phyloP scores from a whole-genome alignment of 1,140 invertebrate genomes.

The Zaprionus camerounensis region DNA sequence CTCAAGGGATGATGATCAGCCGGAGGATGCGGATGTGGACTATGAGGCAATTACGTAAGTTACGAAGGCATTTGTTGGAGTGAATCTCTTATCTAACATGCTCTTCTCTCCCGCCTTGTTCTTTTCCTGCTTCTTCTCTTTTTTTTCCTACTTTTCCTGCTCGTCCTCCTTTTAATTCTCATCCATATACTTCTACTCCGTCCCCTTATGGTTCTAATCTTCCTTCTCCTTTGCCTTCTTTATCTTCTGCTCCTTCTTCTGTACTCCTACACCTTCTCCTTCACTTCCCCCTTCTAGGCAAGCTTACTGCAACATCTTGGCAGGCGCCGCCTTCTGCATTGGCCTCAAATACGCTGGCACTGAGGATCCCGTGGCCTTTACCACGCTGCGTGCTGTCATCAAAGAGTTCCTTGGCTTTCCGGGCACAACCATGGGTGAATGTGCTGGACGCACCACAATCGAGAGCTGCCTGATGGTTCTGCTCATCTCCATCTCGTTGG shows the following conservation, averaged over 20 bases:
- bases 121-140: too few relatives aligned
- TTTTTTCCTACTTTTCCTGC: not conserved
- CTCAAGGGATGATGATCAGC: constrained; percentile 40
- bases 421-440: constrained; percentile 90
- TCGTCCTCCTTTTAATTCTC: too few relatives aligned
- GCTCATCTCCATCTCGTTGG: constrained; percentile 86
- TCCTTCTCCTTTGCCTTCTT: too few relatives aligned
- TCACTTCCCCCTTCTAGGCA: constrained; percentile 87
- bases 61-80: too few relatives aligned
- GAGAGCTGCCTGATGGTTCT: constrained; percentile 95
- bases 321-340: constrained; percentile 97
- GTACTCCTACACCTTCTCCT: too few relatives aligned
- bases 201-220: too few relatives aligned
- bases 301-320: constrained; percentile 97
- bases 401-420: constrained; percentile 84
- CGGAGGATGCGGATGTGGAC: constrained; percentile 88
- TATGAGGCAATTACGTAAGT: constrained; percentile 97
- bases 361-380: constrained; percentile 92
- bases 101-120: not conserved
- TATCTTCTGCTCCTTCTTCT: too few relatives aligned
- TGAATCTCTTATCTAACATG: not conserved
- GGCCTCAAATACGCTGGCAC: constrained; percentile 97
- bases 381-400: constrained; percentile 86
- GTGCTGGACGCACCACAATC: constrained; percentile 94
- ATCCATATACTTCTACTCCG: too few relatives aligned